These are phyloP conservation scores for Cheilosia soror DNA, from an alignment of 2,888 invertebrate species.

Conservation along the genomic window DNA sequence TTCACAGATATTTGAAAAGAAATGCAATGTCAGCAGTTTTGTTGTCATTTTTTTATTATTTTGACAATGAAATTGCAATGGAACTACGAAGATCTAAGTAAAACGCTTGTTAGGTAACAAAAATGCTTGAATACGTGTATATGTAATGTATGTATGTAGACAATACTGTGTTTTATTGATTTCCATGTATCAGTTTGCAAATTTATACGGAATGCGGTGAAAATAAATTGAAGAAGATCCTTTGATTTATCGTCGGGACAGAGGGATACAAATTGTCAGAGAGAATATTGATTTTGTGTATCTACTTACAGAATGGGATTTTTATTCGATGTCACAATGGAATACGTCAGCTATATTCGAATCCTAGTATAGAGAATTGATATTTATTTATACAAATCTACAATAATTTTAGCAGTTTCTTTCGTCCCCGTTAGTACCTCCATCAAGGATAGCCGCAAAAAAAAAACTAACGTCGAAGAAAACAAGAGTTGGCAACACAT, in stretches of 20 bases:
- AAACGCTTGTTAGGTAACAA: background rate
- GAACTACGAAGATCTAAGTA: constrained; percentile 15
- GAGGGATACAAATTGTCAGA: background rate
- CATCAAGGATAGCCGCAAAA: no score
- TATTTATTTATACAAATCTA: no score
- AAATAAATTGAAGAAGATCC: constrained; percentile 38
- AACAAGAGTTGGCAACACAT: no score
- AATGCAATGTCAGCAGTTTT: constrained; percentile 49
- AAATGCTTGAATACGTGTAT: background rate
- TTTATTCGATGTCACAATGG: background rate
- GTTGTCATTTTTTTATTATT: constrained; percentile 14
- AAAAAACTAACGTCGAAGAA: no score
- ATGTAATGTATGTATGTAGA: background rate
- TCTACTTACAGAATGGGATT: background rate
- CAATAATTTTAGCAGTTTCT: no score
- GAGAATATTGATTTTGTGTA: constrained; percentile 22
- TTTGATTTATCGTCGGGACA: constrained; percentile 46
- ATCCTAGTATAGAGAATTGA: background rate
- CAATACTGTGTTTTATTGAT: constrained; percentile 28
- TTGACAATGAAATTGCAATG: constrained; percentile 37
- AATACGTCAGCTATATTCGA: constrained; percentile 5
- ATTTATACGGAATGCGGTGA: constrained; percentile 24
- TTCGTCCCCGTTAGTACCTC: no score
- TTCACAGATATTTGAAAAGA: constrained; percentile 18
- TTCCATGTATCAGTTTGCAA: constrained; percentile 21